phyloP scores from a whole-genome alignment of 2,113 vertebrate genomes.

The Microcebus tavaratra region DNA sequence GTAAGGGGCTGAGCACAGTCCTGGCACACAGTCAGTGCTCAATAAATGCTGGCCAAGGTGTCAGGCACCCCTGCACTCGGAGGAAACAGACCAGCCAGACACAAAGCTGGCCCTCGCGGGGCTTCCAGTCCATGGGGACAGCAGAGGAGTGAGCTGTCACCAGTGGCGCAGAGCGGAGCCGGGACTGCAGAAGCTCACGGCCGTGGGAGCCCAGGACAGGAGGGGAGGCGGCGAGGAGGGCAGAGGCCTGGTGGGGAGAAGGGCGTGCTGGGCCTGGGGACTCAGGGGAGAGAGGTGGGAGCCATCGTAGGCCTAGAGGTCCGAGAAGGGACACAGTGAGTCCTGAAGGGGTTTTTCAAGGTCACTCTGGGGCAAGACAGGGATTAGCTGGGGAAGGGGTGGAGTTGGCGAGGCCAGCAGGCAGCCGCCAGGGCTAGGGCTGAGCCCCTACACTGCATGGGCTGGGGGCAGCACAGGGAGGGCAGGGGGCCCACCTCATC shows the following conservation, averaged over 20 bases:
- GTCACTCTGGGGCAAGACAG: background rate
- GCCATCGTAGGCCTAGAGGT: background rate
- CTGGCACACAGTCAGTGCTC: background rate
- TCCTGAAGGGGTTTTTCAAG: background rate
- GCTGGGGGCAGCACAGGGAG: background rate
- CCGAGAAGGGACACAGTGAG: background rate
- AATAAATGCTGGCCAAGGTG: background rate
- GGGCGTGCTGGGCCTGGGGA: accelerated
- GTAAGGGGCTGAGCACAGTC: background rate
- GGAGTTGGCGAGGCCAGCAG: background rate
- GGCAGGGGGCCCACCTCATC: background rate
- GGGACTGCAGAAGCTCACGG: background rate
- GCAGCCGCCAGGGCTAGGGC: background rate
- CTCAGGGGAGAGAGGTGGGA: background rate
- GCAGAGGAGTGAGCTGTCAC: background rate
- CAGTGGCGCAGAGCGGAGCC: too few species aligned
- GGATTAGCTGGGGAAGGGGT: background rate
- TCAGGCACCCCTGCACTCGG: background rate
- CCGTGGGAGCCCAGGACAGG: background rate
- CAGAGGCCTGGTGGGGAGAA: background rate
- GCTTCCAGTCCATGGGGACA: too few species aligned
- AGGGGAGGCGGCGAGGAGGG: background rate
- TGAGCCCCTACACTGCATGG: background rate
- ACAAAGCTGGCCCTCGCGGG: background rate
- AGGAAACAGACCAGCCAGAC: background rate